These are phyloP conservation scores for Agrypnia vestita DNA, from an alignment of 1,140 invertebrate species.

Conservation along the genomic window DNA sequence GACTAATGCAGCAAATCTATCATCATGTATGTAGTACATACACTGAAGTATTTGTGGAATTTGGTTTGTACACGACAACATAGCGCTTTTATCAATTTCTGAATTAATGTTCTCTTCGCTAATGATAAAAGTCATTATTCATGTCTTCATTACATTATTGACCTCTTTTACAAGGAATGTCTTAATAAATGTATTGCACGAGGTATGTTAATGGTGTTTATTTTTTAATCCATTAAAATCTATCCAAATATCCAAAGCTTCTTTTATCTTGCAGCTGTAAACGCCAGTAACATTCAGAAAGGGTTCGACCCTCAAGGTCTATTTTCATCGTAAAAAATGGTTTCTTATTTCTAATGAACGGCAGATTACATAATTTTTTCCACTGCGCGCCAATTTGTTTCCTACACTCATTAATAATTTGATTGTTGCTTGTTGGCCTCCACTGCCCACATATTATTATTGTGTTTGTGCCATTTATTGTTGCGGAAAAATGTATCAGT, in stretches of 20 bases:
- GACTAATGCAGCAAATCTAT: no score
- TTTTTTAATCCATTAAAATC: not conserved
- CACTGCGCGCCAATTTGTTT: not conserved
- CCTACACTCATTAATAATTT: slow-evolving; percentile 4
- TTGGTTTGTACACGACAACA: no score
- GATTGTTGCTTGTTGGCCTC: slow-evolving; percentile 1
- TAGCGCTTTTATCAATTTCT: not conserved
- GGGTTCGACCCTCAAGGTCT: no score
- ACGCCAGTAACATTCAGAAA: not conserved
- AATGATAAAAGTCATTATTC: slow-evolving; percentile 17
- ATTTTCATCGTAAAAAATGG: no score
- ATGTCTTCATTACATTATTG: slow-evolving; percentile 24
- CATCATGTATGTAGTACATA: no score
- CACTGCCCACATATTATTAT: not conserved
- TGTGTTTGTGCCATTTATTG: not conserved
- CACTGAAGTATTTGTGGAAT: no score
- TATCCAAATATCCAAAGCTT: not conserved
- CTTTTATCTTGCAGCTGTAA: not conserved
- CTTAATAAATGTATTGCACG: not conserved
- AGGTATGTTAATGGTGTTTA: not conserved
- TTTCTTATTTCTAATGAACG: no score
- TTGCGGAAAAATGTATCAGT: slow-evolving; percentile 18
- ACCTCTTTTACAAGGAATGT: slow-evolving; percentile 3
- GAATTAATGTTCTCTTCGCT: not conserved
- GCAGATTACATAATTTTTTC: no score